Percentiles rank a stretch among this genome's conserved stretches.
Conservation (phyloP, 2,113 vertebrate species). For the Illadopsis cleaveri region DNA sequence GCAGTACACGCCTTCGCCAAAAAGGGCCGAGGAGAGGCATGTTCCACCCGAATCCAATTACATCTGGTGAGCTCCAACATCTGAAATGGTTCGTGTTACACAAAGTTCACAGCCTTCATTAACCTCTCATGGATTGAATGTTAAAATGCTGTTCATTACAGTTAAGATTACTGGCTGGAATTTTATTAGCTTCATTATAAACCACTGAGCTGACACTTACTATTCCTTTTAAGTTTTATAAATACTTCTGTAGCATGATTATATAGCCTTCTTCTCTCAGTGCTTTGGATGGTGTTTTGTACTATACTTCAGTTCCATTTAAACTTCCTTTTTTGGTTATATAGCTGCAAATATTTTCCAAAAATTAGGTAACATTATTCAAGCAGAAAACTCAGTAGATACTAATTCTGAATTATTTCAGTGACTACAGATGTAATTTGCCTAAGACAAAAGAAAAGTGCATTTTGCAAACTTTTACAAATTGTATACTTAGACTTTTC, state of each 20-base stretch:
- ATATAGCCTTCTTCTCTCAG: constrained; percentile 69
- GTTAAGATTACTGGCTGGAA: constrained; percentile 72
- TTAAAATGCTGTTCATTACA: constrained; percentile 74
- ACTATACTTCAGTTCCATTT: constrained; percentile 60
- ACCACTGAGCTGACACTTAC: constrained; percentile 77
- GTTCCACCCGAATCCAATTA: constrained; percentile 88
- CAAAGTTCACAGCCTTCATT: constrained; percentile 76
- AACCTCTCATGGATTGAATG: constrained; percentile 77
- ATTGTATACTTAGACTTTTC: background rate
- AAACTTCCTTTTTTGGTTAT: constrained; percentile 45
- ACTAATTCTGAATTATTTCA: background rate
- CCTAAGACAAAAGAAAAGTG: background rate
- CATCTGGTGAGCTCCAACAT: constrained; percentile 81
- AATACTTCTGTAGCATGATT: constrained; percentile 64
- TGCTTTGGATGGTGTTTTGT: constrained; percentile 70
- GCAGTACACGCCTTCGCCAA: constrained; percentile 75
- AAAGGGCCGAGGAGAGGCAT: constrained; percentile 73
- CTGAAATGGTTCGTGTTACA: constrained; percentile 76
- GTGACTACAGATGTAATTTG: background rate
- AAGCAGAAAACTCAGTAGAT: background rate
- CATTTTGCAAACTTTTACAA: background rate
- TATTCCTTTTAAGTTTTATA: constrained; percentile 75
- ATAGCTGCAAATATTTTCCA: constrained; percentile 43
- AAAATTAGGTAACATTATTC: constrained; percentile 15
- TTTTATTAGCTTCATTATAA: constrained; percentile 81